Conservation (phyloP, 2,888 invertebrate species). For the Pachymerium ferrugineum region DNA sequence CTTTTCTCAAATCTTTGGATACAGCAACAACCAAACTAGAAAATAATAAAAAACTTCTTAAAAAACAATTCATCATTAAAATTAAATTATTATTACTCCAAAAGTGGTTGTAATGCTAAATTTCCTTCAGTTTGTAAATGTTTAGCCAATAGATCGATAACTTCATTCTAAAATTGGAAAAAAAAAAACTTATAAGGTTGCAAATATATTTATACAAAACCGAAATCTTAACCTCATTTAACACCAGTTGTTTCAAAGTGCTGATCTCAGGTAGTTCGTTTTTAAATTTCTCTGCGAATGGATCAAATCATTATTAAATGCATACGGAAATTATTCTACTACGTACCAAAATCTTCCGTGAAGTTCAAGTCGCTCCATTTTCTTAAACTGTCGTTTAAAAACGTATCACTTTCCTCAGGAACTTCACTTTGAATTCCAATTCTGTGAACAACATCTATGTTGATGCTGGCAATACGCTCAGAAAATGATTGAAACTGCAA, state of each 20-base stretch:
- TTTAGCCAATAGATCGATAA: slow-evolving; percentile 65
- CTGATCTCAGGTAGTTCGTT: slow-evolving; percentile 66
- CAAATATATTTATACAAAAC: too few species aligned
- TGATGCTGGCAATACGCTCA: slow-evolving; percentile 76
- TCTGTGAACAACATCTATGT: slow-evolving; percentile 79
- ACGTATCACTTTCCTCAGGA: slow-evolving; percentile 65
- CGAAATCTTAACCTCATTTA: slow-evolving; percentile 54
- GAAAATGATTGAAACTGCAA: slow-evolving; percentile 79
- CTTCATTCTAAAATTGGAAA: slow-evolving; percentile 58
- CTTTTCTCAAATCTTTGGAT: slow-evolving; percentile 78
- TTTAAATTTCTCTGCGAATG: slow-evolving; percentile 56
- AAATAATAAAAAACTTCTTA: slow-evolving; percentile 39
- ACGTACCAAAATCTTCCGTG: slow-evolving; percentile 66
- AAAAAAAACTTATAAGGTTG: background rate
- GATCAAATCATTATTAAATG: background rate
- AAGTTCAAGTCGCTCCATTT: slow-evolving; percentile 88
- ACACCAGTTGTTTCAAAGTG: slow-evolving; percentile 76
- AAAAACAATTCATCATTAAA: background rate
- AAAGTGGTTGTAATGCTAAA: slow-evolving; percentile 69
- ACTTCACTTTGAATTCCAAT: slow-evolving; percentile 60
- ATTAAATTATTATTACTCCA: slow-evolving; percentile 64
- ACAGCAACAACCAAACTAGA: slow-evolving; percentile 73
- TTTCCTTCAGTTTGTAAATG: slow-evolving; percentile 67
- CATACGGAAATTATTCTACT: background rate
- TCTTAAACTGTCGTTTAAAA: slow-evolving; percentile 71